phyloP scores from a whole-genome alignment of 1,140 invertebrate species.

The Drosophila busckii region DNA sequence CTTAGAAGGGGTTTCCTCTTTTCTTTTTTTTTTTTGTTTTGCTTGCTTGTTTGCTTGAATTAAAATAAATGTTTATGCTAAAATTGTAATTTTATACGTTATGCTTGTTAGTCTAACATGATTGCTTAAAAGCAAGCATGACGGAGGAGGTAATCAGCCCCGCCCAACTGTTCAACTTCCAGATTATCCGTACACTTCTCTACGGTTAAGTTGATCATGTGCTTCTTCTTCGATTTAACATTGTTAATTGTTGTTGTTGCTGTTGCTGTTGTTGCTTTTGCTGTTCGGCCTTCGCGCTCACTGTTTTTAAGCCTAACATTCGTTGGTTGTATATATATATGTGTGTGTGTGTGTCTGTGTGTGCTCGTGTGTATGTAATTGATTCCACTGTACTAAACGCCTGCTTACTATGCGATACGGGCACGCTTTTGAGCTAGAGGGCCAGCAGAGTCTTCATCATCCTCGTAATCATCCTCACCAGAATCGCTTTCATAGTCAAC shows the following conservation, averaged over 20 bases:
- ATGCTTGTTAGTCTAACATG: conserved; percentile 35
- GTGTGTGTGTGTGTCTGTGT: conserved; percentile 22
- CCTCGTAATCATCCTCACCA: conserved; percentile 96
- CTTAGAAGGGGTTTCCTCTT: conserved; percentile 32
- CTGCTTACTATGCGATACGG: conserved; percentile 72
- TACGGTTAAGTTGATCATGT: conserved; percentile 20
- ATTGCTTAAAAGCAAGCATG: conserved; percentile 28
- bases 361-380: conserved; percentile 59
- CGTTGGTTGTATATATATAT: conserved; percentile 26
- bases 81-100: conserved; percentile 59
- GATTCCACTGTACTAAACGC: conserved; percentile 47
- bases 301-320: conserved; percentile 22
- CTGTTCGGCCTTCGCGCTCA: conserved; percentile 8
- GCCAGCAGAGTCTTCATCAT: conserved; percentile 83
- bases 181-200: conserved; percentile 4
- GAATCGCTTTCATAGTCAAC: conserved; percentile 98
- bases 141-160: no score
- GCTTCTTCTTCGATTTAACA: conserved; percentile 59
- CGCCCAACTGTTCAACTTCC: background rate
- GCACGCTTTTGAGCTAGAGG: conserved; percentile 75
- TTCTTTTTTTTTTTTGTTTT: conserved; percentile 32
- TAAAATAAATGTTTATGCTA: conserved; percentile 69
- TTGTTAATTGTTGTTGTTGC: conserved; percentile 24
- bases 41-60: no score
- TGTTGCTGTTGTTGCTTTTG: conserved; percentile 14